These are phyloP conservation scores for Phoxinus phoxinus DNA, from an alignment of 2,113 vertebrate genomes.

Conservation along the genomic window DNA sequence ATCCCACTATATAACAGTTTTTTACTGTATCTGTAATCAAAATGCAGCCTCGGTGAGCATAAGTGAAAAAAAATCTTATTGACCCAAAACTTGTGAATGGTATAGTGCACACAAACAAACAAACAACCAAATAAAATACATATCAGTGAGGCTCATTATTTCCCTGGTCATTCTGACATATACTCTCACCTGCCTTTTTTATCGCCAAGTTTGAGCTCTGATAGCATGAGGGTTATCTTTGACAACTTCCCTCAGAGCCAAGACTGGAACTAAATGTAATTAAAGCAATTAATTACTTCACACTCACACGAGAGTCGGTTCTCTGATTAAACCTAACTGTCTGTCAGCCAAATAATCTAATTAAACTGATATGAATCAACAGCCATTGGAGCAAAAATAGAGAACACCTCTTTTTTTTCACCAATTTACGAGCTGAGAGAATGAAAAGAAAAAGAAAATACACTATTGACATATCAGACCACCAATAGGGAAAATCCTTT, in stretches of 20 bases:
- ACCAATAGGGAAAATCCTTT: not conserved
- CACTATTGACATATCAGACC: slow-evolving; percentile 12
- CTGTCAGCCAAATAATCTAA: slow-evolving; percentile 51
- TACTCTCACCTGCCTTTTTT: not conserved
- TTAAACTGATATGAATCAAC: slow-evolving; percentile 53
- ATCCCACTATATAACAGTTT: not conserved
- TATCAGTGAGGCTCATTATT: not conserved
- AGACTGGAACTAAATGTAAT: slow-evolving; percentile 51
- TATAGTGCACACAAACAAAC: not conserved
- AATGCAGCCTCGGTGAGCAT: not conserved
- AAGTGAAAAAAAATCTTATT: not conserved
- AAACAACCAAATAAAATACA: not conserved
- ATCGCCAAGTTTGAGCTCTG: slow-evolving; percentile 6
- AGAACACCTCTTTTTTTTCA: slow-evolving; percentile 14
- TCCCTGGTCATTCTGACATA: not conserved
- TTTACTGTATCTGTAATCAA: not conserved
- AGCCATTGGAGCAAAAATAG: slow-evolving; percentile 40
- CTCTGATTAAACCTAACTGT: slow-evolving; percentile 47
- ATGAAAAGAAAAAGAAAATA: slow-evolving; percentile 23
- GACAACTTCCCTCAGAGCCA: slow-evolving; percentile 35
- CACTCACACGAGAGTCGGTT: slow-evolving; percentile 16
- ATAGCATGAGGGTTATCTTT: slow-evolving; percentile 46
- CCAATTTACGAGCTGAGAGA: slow-evolving; percentile 24
- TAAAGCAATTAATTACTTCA: slow-evolving; percentile 52
- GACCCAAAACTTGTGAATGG: not conserved